A percentile compares a stretch with the other conserved stretches of the same genome.
phyloP scores from a whole-genome alignment of 2,888 invertebrate species.

The Zootermopsis nevadensis region DNA sequence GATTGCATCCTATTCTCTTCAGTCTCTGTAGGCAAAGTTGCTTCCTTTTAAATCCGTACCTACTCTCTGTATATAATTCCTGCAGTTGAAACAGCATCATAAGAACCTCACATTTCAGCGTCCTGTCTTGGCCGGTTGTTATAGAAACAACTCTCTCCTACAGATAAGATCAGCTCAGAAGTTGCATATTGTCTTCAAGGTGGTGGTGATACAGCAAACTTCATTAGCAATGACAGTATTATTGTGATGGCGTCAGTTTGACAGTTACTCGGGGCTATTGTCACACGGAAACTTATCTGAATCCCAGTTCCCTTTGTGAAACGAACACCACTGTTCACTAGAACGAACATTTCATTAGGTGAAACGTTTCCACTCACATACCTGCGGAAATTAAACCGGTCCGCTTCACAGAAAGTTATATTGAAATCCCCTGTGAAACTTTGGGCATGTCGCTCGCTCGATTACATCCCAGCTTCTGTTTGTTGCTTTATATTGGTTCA shows the following conservation, averaged over 20 bases:
- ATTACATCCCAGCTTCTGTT: background rate
- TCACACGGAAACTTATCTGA: background rate
- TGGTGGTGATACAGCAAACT: background rate
- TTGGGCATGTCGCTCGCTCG: slow-evolving; percentile 2
- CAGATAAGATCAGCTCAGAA: background rate
- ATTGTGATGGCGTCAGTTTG: background rate
- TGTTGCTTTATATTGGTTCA: background rate
- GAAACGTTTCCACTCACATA: slow-evolving; percentile 12
- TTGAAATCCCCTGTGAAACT: slow-evolving; percentile 18
- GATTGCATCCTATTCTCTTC: no score
- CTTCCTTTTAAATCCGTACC: no score
- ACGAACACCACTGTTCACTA: slow-evolving; percentile 1
- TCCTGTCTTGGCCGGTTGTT: no score
- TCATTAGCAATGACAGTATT: background rate
- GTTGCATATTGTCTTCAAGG: background rate
- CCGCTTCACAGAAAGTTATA: slow-evolving; percentile 29
- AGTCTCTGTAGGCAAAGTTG: no score
- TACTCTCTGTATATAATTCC: no score
- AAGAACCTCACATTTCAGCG: no score
- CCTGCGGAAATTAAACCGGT: slow-evolving; percentile 39
- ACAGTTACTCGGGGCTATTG: slow-evolving; percentile 6
- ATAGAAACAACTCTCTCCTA: no score
- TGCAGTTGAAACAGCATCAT: no score
- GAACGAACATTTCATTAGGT: slow-evolving; percentile 20
- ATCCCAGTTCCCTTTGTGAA: slow-evolving; percentile 3